Evolutionary conservation across 2,797 vertebrate genomes (phyloP).

Genomic region (Xenentodon cancila): DNA sequence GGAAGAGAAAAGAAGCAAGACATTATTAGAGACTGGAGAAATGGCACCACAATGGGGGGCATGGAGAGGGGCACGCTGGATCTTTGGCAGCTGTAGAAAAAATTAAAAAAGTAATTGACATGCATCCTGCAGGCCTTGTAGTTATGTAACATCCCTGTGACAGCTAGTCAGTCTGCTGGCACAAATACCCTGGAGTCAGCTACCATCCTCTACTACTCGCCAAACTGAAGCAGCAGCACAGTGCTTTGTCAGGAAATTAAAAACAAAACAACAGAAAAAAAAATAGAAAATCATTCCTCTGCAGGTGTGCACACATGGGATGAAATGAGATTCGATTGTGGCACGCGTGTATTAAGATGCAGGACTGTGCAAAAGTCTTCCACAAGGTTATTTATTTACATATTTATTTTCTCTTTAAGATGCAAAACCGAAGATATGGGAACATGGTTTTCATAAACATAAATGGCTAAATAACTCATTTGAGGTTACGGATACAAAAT

Average conservation of each 20-base stretch:
- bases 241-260: constrained; percentile 12
- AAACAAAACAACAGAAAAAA: not conserved
- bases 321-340: not conserved
- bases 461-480: too few relatives aligned
- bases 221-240: constrained; percentile 22
- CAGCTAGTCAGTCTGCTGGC: constrained; percentile 36
- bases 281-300: not conserved
- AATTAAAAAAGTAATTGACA: constrained; percentile 34
- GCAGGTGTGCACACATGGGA: not conserved
- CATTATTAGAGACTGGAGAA: constrained; percentile 33
- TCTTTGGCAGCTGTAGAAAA: constrained; percentile 53
- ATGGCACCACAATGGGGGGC: constrained; percentile 30
- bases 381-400: too few relatives aligned
- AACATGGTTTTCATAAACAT: too few relatives aligned
- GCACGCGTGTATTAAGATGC: not conserved
- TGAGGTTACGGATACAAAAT: too few relatives aligned
- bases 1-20: constrained; percentile 19
- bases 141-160: constrained; percentile 72
- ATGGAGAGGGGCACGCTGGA: constrained; percentile 34
- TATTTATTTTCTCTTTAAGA: too few relatives aligned
- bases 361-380: too few relatives aligned
- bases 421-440: too few relatives aligned
- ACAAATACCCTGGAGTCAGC: constrained; percentile 45
- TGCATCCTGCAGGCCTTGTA: constrained; percentile 41
- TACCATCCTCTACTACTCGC: constrained; percentile 26